phyloP scores from a whole-genome alignment of 2,888 invertebrate species.

The Eupithecia vulgata region DNA sequence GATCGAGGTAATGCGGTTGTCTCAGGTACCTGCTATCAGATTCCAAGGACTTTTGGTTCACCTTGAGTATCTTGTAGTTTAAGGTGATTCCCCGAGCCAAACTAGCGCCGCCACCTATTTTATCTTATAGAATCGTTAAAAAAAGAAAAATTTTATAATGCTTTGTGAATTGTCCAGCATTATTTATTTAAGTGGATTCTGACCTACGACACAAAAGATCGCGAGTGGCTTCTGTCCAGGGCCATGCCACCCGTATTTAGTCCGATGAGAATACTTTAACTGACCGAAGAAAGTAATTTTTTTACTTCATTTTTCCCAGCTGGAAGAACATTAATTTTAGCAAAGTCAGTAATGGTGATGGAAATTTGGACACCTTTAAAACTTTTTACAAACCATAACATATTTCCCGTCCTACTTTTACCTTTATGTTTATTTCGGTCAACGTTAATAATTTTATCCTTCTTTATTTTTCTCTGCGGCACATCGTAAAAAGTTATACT shows the following conservation, averaged over 20 bases:
- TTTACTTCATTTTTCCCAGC: background rate
- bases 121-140: too few relatives aligned
- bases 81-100: too few relatives aligned
- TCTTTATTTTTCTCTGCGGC: slow-evolving; percentile 8
- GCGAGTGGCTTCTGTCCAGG: too few relatives aligned
- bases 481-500: slow-evolving; percentile 26
- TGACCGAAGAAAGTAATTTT: background rate
- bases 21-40: background rate
- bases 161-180: too few relatives aligned
- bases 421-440: slow-evolving; percentile 1
- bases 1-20: background rate
- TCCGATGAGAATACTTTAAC: background rate
- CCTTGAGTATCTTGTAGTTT: background rate
- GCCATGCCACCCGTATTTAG: too few relatives aligned
- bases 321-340: background rate
- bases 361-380: background rate
- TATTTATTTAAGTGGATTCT: too few relatives aligned
- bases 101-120: too few relatives aligned
- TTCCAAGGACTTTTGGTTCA: background rate
- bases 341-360: background rate
- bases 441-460: background rate
- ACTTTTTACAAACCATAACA: background rate
- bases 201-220: too few relatives aligned
- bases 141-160: too few relatives aligned
- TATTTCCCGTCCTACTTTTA: background rate